Conservation (phyloP, 64 coral and sea anemone species). For the Montipora sp. region DNA sequence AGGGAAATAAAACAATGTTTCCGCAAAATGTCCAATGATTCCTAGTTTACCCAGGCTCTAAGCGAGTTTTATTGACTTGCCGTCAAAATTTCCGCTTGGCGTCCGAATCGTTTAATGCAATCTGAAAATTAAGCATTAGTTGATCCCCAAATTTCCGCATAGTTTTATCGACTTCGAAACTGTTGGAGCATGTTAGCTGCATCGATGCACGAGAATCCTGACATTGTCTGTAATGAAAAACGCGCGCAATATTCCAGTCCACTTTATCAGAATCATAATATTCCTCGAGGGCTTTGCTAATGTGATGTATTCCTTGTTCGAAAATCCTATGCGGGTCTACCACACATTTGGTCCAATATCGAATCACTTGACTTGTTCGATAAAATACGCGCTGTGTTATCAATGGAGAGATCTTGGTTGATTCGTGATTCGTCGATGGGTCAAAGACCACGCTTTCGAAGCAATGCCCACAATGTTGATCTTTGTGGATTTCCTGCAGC, state of each 20-base stretch:
- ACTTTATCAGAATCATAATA: neutral
- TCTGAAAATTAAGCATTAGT: constrained; percentile 2
- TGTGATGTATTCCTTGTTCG: constrained; percentile 43
- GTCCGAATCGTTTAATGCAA: neutral
- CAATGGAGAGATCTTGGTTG: neutral
- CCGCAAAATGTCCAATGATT: no score
- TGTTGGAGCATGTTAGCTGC: neutral
- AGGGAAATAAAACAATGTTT: no score
- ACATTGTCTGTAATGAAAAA: constrained; percentile 52
- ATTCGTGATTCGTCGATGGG: neutral
- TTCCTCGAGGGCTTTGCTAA: constrained; percentile 33
- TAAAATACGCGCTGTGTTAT: constrained; percentile 17
- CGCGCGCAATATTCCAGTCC: neutral
- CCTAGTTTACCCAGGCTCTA: no score
- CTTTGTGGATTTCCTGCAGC: constrained; percentile 30
- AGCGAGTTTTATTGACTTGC: neutral
- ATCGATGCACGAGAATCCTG: neutral
- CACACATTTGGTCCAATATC: constrained; percentile 38
- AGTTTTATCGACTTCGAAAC: constrained; percentile 6
- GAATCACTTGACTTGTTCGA: neutral
- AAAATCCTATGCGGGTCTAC: constrained; percentile 17
- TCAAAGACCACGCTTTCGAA: constrained; percentile 68
- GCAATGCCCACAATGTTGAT: constrained; percentile 56
- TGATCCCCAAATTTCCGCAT: constrained; percentile 27
- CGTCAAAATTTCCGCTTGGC: neutral